These are phyloP conservation scores for Otus sunia DNA, from an alignment of 2,113 vertebrate species.

Conservation along the genomic window DNA sequence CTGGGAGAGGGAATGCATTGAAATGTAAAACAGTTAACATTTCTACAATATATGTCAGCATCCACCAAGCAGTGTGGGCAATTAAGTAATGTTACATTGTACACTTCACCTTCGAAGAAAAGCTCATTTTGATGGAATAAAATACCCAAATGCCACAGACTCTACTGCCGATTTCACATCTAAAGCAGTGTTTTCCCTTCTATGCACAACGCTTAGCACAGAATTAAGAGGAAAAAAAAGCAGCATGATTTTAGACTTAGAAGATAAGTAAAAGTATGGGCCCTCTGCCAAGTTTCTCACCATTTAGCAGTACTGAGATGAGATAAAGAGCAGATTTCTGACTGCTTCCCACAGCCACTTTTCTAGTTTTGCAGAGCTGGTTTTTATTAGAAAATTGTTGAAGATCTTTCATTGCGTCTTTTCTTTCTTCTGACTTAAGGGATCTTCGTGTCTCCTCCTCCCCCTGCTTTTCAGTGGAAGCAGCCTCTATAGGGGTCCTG, in stretches of 20 bases:
- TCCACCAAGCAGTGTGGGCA: constrained; percentile 30
- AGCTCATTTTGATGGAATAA: constrained; percentile 26
- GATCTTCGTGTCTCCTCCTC: neutral
- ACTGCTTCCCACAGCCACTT: constrained; percentile 56
- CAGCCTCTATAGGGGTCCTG: neutral
- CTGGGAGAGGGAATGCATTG: constrained; percentile 55
- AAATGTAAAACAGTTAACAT: constrained; percentile 69
- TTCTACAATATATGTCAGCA: constrained; percentile 60
- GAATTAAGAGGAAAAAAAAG: constrained; percentile 8
- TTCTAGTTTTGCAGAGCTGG: constrained; percentile 1
- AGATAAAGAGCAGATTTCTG: constrained; percentile 64
- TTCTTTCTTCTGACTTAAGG: neutral
- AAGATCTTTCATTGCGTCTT: neutral
- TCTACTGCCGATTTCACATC: constrained; percentile 5
- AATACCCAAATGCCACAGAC: constrained; percentile 6
- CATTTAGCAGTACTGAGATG: constrained; percentile 43
- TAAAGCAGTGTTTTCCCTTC: constrained; percentile 60
- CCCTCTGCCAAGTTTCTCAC: constrained; percentile 60
- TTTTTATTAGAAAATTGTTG: constrained; percentile 44
- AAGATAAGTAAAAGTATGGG: constrained; percentile 54
- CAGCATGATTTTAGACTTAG: constrained; percentile 39
- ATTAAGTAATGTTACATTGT: constrained; percentile 63
- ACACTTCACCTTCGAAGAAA: constrained; percentile 56
- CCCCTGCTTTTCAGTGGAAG: neutral
- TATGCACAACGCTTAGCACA: neutral